Evolutionary conservation across 2,888 invertebrate genomes (phyloP), one percentile per base, ranked within the genome.

Genomic region (Apomyelois bistriatella): DNA sequence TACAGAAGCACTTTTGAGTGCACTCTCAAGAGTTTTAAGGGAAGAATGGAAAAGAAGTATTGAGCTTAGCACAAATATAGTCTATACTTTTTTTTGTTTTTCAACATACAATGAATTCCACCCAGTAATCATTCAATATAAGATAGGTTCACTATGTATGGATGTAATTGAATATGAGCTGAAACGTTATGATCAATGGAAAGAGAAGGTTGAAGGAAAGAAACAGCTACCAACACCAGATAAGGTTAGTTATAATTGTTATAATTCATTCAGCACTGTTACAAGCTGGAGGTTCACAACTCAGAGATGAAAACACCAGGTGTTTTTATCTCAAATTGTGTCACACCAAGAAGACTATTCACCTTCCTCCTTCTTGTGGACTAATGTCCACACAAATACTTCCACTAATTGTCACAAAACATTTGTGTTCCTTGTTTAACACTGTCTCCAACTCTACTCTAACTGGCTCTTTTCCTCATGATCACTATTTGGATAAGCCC

Each of bases 21-120:
- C 99, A 38, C 91, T 99, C 66, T 97, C 98, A 9, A 93, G 99
- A 74, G 98, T 99, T 32, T 90, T 99, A 52, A 93, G 99, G 62
- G 99, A 99, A 90, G 99, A 99, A 87, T 99, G 98, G 97, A 97
- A 97, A 83, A 94, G 97, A 76, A 99, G 97, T 80, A 95, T 98
- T 71, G 98, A 99, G 79, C 88, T 99, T 55, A 97, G 98, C 66
- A 98, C 98, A 65, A 98, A 98, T 84, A 97, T 99, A 74, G 95
- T 98, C 61, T 97, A 98, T 79, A 96, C 97, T 70, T 99, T 99
- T 89, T 98, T 98, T 81, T 99, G 98, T 79, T 98, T 99, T 79
- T 99, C 99, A 9, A 96, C 96, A 38, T 99, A 98, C 78, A 95
- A 96, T 68, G 96, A 97, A 74, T 99, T 99, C 88, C 99, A 99